Percentiles rank a stretch among this genome's conserved stretches.
phyloP scores from a whole-genome alignment of 1,140 invertebrate genomes.

The Tetraneura akinire region DNA sequence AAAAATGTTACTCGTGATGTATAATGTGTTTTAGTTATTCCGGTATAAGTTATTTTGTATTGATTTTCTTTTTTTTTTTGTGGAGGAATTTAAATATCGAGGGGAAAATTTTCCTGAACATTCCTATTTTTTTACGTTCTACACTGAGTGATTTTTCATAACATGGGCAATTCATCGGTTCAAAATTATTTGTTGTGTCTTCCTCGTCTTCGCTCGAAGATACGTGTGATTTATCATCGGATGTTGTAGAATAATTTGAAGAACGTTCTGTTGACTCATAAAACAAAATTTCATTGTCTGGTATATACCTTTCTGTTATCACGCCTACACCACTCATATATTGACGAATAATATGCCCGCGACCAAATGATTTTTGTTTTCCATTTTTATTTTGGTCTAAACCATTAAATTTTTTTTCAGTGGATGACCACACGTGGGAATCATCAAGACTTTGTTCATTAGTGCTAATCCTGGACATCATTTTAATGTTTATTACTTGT shows the following conservation, averaged over 20 bases:
- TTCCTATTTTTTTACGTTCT: background rate
- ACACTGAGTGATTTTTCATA: background rate
- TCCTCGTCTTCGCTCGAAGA: background rate
- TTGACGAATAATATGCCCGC: conserved; percentile 5
- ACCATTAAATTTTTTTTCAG: background rate
- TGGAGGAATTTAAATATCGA: background rate
- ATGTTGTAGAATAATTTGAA: background rate
- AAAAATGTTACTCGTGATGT: too few species aligned
- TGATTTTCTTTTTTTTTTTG: too few species aligned
- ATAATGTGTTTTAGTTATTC: too few species aligned
- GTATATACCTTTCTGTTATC: conserved; percentile 1
- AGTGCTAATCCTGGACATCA: too few species aligned
- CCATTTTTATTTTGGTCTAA: background rate
- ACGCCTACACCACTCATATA: conserved; percentile 41
- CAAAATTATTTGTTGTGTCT: too few species aligned
- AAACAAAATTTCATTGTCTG: background rate
- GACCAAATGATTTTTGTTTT: background rate
- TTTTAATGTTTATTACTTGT: too few species aligned
- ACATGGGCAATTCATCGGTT: background rate
- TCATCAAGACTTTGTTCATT: too few species aligned
- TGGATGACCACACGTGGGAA: too few species aligned
- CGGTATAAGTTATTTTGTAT: too few species aligned
- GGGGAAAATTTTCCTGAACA: background rate
- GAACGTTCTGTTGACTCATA: background rate
- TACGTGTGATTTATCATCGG: too few species aligned